phyloP scores from a whole-genome alignment of 2,113 vertebrate species.

The Aspiorhynchus laticeps region DNA sequence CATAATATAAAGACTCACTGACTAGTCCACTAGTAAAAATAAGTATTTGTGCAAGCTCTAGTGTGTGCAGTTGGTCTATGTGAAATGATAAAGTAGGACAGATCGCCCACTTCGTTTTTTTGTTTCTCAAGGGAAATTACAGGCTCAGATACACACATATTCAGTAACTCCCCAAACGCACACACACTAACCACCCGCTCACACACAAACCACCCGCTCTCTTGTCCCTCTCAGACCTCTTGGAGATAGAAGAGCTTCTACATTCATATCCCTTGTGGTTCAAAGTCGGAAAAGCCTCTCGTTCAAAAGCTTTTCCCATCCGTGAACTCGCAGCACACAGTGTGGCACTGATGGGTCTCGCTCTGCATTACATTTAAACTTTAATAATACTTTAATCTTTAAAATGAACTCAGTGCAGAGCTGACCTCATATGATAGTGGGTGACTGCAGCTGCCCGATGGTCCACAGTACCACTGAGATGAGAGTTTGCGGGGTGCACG shows the following conservation, averaged over 20 bases:
- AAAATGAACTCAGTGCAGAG: slow-evolving; percentile 45
- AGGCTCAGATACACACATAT: slow-evolving; percentile 28
- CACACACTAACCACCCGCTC: slow-evolving; percentile 1
- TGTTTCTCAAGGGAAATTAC: slow-evolving; percentile 21
- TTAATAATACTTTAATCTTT: slow-evolving; percentile 59
- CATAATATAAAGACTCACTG: neutral
- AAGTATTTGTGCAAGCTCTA: neutral
- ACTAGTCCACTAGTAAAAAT: slow-evolving; percentile 8
- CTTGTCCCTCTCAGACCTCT: neutral
- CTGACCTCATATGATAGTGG: slow-evolving; percentile 43
- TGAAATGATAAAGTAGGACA: slow-evolving; percentile 17
- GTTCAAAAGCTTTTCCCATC: slow-evolving; percentile 19
- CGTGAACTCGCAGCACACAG: slow-evolving; percentile 39
- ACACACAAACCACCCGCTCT: neutral
- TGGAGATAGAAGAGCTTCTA: neutral
- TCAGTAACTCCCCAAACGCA: neutral
- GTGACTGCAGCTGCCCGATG: slow-evolving; percentile 18
- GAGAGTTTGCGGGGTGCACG: neutral
- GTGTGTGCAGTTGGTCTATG: neutral
- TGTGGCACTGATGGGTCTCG: slow-evolving; percentile 34
- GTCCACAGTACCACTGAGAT: slow-evolving; percentile 1
- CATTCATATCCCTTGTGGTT: slow-evolving; percentile 41
- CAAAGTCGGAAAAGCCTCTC: slow-evolving; percentile 26
- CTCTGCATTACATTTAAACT: slow-evolving; percentile 51
- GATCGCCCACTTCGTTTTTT: neutral